Evolutionary conservation across 1,140 invertebrate species (phyloP), one percentile per base, ranked within the genome.

Genomic region (Eurosta solidaginis): DNA sequence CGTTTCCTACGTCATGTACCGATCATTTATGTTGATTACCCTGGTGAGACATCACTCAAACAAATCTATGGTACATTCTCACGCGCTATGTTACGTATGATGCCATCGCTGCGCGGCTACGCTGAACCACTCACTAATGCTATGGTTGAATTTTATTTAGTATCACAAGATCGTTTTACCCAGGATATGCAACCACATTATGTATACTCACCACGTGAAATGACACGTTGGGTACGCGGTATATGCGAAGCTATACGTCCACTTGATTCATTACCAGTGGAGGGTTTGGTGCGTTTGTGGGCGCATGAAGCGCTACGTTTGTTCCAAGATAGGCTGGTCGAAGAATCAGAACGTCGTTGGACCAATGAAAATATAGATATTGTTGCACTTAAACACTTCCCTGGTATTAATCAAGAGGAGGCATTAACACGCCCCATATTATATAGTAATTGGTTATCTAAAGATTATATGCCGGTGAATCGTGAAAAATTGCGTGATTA

Each of bases 111-210:
- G 20, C 92, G 96, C 82, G 93, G 96, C 0, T 98, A 97, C 87
- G 96, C 98, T 2, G 98, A 99, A 85, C 95, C 98, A 1, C 89
- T 99, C 17, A 99, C 98, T 0, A 96, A 96, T 85, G 97, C 98
- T 3, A 99, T 99, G 98, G 98, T 99, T 0, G 97, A 99, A 85
- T 97, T 99, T 84, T 99, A 99, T 89, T 90, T 99, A 1, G 92
- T 94, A 10, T 99, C 97, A 12, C 98, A 99, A 91, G 98, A 99
- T 88, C 91, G 93, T 74, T 99, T 99, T 88, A 99, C 98, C 1
- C 98, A 99, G 90, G 98, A 99, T 88, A 99, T 99, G 96, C 98
- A 99, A 88, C 98, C 98, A 1, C 98, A 99, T 89, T 99, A 99
- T 88, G 97, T 99, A 1, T 99, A 99, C 89, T 99, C 97, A 79